These are phyloP conservation scores for Hestina assimilis DNA, from an alignment of 1,140 invertebrate species.

Conservation along the genomic window DNA sequence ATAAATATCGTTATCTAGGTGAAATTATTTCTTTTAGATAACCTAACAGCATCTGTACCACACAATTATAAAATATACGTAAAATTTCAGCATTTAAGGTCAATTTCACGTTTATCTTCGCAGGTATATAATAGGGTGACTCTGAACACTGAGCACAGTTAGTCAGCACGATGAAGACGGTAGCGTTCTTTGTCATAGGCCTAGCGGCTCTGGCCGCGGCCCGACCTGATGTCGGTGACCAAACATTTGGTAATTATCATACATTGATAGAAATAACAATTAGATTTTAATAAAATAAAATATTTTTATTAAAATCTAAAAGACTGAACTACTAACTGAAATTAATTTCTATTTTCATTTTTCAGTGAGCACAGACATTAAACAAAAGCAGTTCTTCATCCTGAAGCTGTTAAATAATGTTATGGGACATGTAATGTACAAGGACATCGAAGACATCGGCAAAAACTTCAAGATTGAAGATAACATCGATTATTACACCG, in stretches of 20 bases:
- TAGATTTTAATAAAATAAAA: neutral
- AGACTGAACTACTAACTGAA: neutral
- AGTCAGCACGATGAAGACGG: constrained; percentile 49
- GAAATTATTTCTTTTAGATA: too few species aligned
- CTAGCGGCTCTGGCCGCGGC: constrained; percentile 49
- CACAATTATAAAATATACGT: too few species aligned
- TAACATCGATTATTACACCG: constrained; percentile 66
- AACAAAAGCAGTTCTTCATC: constrained; percentile 78
- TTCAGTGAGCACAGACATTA: constrained; percentile 69
- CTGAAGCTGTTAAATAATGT: constrained; percentile 82
- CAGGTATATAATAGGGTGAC: constrained; percentile 43
- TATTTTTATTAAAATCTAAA: neutral
- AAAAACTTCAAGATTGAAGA: constrained; percentile 78
- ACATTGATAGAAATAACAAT: neutral
- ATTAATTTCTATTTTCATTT: neutral
- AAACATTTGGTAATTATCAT: constrained; percentile 34
- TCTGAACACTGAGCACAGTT: constrained; percentile 37
- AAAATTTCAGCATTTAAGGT: constrained; percentile 7
- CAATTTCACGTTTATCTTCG: neutral
- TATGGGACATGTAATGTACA: constrained; percentile 75
- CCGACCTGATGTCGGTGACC: constrained; percentile 37
- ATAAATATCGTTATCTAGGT: too few species aligned
- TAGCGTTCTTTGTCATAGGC: constrained; percentile 42
- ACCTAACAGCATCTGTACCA: too few species aligned
- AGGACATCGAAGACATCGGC: constrained; percentile 73